Percentiles rank a stretch among this genome's conserved stretches.
Evolutionary conservation across 2,797 vertebrate genomes (phyloP).

Genomic region (Rhinatrema bivittatum): DNA sequence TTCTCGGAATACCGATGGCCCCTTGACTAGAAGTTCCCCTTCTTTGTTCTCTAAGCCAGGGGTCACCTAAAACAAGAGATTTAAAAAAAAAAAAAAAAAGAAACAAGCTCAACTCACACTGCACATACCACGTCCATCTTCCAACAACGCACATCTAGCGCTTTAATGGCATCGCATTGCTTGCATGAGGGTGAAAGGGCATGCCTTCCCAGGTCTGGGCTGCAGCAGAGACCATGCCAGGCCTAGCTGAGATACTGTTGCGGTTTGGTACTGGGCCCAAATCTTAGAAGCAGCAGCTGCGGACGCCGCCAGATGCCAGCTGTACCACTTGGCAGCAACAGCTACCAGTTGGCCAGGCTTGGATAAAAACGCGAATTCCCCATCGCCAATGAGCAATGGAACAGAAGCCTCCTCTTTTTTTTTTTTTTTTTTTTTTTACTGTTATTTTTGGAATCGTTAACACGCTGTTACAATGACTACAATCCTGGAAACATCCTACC

Average conservation of each 20-base stretch:
- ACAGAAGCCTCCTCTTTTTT: neutral
- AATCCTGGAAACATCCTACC: too few relatives aligned
- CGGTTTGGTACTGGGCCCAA: slow-evolving; percentile 1
- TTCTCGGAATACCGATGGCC: slow-evolving; percentile 77
- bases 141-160: accelerated
- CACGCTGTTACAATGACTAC: neutral
- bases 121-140: accelerated
- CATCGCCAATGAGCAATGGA: neutral
- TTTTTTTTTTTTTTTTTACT: too few relatives aligned
- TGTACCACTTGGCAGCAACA: slow-evolving; percentile 1
- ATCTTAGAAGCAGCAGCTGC: slow-evolving; percentile 1
- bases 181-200: neutral
- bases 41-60: slow-evolving; percentile 73
- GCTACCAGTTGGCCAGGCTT: slow-evolving; percentile 1
- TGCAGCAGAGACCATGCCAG: neutral
- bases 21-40: slow-evolving; percentile 81
- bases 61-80: slow-evolving; percentile 63
- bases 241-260: neutral
- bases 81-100: neutral
- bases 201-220: neutral
- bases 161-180: too few relatives aligned
- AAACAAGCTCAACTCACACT: accelerated
- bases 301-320: slow-evolving; percentile 7
- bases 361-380: neutral
- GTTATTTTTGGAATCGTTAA: neutral